Conservation (phyloP, 1,140 invertebrate genomes). For the Campoletis sonorensis region DNA sequence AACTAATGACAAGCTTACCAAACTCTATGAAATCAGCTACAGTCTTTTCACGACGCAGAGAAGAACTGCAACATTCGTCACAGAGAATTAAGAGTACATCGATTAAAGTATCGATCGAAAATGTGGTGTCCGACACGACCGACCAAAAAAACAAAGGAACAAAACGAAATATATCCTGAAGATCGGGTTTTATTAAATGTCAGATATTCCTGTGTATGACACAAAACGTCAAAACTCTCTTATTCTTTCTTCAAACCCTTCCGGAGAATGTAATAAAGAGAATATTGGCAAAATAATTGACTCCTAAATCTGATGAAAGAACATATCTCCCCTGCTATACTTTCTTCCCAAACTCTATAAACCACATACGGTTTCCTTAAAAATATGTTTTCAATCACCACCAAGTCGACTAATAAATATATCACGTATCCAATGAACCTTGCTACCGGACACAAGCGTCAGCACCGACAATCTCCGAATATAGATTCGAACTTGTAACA, state of each 20-base stretch:
- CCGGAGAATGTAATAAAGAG: not conserved
- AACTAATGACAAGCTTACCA: no score
- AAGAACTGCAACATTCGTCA: conserved; percentile 97
- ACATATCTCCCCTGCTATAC: not conserved
- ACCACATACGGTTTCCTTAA: not conserved
- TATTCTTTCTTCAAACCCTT: not conserved
- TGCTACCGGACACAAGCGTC: conserved; percentile 18
- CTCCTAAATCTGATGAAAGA: not conserved
- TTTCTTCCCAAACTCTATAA: not conserved
- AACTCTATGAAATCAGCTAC: conserved; percentile 98
- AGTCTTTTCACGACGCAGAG: conserved; percentile 94
- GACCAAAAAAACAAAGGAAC: not conserved
- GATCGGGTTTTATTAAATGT: not conserved
- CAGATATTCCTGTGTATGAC: conserved; percentile 7
- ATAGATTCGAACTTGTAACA: conserved; percentile 1
- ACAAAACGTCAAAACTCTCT: not conserved
- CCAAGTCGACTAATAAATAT: not conserved
- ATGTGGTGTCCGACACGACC: conserved; percentile 78
- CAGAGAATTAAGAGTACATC: conserved; percentile 95
- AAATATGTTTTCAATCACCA: not conserved
- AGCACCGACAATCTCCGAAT: not conserved
- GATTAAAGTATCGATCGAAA: conserved; percentile 92
- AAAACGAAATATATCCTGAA: conserved; percentile 6
- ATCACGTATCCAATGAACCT: not conserved
- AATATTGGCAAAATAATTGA: not conserved